Evolutionary conservation across 2,113 vertebrate genomes (phyloP).

Genomic region (Platichthys stellatus): DNA sequence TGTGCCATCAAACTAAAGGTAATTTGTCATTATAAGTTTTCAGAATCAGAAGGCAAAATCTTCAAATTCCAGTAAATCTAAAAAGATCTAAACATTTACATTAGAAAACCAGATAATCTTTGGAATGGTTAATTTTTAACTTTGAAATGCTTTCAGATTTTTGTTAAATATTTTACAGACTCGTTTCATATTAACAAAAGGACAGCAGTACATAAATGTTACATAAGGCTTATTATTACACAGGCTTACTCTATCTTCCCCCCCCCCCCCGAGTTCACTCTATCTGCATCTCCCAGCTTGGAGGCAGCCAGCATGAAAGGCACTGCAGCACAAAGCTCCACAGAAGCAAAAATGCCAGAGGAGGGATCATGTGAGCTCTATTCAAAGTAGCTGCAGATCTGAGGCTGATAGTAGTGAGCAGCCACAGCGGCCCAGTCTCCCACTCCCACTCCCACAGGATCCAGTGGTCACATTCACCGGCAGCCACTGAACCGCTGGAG

Average conservation of each 20-base stretch:
- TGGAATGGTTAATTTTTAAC: too few species aligned
- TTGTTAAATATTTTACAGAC: too few species aligned
- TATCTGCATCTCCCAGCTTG: constrained; percentile 31
- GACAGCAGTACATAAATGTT: not conserved
- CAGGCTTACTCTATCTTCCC: too few species aligned
- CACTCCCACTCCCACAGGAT: constrained; percentile 46
- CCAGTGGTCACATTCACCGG: constrained; percentile 9
- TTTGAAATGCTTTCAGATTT: too few species aligned
- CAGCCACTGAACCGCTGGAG: not conserved
- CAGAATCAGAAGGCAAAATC: too few species aligned
- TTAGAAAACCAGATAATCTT: too few species aligned
- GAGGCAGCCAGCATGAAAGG: constrained; percentile 48
- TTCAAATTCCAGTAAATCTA: too few species aligned
- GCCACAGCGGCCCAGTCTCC: constrained; percentile 33
- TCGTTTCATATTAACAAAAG: too few species aligned
- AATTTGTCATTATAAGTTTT: too few species aligned
- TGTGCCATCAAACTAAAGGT: too few species aligned
- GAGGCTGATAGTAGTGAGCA: constrained; percentile 54
- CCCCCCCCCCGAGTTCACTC: constrained; percentile 20
- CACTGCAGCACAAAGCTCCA: constrained; percentile 55
- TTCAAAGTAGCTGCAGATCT: not conserved
- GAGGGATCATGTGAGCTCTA: constrained; percentile 43
- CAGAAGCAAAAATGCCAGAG: constrained; percentile 59
- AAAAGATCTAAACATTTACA: too few species aligned
- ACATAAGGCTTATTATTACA: too few species aligned